phyloP scores from a whole-genome alignment of 2,113 vertebrate genomes.

The Lanius collurio region DNA sequence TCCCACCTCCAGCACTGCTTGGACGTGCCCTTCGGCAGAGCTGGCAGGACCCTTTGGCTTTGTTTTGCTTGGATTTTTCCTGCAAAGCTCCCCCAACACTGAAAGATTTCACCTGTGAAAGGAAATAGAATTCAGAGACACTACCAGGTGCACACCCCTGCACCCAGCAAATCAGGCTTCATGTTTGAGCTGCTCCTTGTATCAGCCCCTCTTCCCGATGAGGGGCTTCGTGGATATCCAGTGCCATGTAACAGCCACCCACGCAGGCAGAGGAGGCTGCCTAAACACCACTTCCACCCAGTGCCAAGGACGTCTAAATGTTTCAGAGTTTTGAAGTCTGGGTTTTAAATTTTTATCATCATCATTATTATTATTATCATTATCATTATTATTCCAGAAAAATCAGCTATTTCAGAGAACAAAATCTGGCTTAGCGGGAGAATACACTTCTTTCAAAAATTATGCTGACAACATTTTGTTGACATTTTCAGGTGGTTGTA shows the following conservation, averaged over 20 bases:
- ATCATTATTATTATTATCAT: neutral
- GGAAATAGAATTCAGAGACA: neutral
- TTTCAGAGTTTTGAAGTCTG: neutral
- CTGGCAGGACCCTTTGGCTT: neutral
- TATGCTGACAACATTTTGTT: neutral
- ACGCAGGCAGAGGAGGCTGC: neutral
- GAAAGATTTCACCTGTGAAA: neutral
- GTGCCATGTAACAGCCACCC: neutral
- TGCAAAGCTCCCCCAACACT: neutral
- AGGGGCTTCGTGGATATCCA: neutral
- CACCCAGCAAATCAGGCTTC: neutral
- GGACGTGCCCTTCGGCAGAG: neutral
- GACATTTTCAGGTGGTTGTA: neutral
- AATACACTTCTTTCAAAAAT: neutral
- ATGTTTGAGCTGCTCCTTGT: neutral
- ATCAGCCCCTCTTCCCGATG: accelerated
- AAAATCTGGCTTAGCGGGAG: neutral
- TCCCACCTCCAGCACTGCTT: neutral
- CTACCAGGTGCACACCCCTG: neutral
- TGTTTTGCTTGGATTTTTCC: neutral
- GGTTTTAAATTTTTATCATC: neutral
- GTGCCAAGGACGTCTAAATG: neutral
- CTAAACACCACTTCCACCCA: neutral
- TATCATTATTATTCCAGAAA: neutral
- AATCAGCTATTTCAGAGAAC: neutral